Conservation (phyloP, 2,797 vertebrate genomes). For the Hypotaenidia philippensis region DNA sequence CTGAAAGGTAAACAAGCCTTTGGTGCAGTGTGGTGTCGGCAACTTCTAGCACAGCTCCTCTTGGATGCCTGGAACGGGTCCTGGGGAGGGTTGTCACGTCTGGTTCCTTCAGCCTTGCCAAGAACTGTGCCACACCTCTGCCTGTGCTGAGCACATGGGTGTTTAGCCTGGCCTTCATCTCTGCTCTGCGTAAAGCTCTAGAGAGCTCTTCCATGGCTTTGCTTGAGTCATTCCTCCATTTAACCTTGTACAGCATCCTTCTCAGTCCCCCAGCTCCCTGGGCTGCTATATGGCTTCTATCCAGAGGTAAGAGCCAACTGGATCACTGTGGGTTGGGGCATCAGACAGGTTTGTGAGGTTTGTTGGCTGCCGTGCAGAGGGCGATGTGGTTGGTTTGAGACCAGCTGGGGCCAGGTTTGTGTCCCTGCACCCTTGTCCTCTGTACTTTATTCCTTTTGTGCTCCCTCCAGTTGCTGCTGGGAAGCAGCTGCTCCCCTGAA, state of each 20-base stretch:
- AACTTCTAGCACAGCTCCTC: not conserved
- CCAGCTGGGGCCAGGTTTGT: not conserved
- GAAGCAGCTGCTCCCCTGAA: not conserved
- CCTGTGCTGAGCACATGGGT: not conserved
- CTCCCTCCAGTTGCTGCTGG: not conserved
- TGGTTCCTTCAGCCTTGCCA: not conserved
- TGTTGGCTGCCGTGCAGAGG: not conserved
- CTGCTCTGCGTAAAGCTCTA: not conserved
- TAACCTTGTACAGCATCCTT: not conserved
- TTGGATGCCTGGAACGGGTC: not conserved
- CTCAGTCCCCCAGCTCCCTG: not conserved
- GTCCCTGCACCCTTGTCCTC: not conserved
- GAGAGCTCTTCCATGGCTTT: not conserved
- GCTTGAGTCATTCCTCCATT: not conserved
- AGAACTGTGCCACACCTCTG: not conserved
- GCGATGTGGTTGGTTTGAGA: not conserved
- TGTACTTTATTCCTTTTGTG: not conserved
- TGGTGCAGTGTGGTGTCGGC: not conserved
- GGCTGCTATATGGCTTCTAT: not conserved
- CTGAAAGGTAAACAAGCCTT: not conserved
- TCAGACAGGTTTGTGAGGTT: not conserved
- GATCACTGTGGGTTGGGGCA: rapidly evolving
- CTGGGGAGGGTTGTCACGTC: rapidly evolving
- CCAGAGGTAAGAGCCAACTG: not conserved
- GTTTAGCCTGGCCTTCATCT: not conserved